A percentile compares a stretch with the other conserved stretches of the same genome.
Evolutionary conservation across 1,140 invertebrate genomes (phyloP).

Genomic region (Microvelia longipes): DNA sequence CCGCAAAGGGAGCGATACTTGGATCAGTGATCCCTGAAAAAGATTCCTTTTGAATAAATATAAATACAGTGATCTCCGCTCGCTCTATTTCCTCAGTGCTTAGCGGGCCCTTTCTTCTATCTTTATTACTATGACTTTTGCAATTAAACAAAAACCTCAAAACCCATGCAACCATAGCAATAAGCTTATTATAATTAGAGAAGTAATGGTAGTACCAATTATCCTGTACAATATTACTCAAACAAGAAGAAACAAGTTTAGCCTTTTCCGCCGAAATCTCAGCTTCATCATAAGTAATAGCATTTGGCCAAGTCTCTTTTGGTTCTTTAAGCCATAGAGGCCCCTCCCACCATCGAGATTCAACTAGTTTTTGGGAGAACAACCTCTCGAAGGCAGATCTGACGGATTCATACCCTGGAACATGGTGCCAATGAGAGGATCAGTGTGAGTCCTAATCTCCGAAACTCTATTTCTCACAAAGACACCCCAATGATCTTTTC

Average conservation of each 20-base stretch:
- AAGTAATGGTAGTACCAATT: no score
- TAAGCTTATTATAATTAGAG: no score
- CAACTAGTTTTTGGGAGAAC: background rate
- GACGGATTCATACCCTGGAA: background rate
- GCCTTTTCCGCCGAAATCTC: background rate
- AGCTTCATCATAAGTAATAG: background rate
- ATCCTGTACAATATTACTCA: no score
- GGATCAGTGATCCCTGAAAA: no score
- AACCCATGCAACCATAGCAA: no score
- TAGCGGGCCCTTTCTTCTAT: no score
- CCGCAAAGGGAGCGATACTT: no score
- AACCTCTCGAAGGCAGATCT: background rate
- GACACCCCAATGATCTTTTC: conserved; percentile 25
- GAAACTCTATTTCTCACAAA: conserved; percentile 26
- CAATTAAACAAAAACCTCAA: no score
- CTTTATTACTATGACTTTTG: no score
- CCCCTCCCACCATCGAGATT: background rate
- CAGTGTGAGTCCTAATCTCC: conserved; percentile 3
- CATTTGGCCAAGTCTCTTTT: background rate
- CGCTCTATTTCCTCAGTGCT: no score
- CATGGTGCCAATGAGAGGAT: background rate
- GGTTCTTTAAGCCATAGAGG: background rate
- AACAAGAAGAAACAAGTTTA: background rate
- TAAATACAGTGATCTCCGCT: no score
- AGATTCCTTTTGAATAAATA: no score